Conservation (phyloP, 2,888 invertebrate species). For the Abscondita cerata region DNA sequence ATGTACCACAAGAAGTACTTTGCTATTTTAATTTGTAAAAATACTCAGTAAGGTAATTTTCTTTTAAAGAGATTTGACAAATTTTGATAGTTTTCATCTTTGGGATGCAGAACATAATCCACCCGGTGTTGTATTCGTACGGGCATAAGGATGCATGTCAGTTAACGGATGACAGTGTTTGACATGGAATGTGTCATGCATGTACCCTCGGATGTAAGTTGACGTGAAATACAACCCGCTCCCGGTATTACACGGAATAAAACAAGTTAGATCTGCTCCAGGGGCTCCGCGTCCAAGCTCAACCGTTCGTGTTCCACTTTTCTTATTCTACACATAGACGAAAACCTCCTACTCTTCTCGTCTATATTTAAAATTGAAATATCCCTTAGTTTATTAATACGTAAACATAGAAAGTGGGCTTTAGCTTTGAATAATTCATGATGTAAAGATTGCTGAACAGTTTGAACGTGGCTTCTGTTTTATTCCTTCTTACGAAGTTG, state of each 20-base stretch:
- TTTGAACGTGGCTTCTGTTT: conserved; percentile 19
- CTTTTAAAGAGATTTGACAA: too few species aligned
- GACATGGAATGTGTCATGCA: conserved; percentile 38
- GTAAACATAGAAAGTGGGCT: conserved; percentile 39
- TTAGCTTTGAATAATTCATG: conserved; percentile 45
- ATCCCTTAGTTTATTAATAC: conserved; percentile 43
- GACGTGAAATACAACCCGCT: conserved; percentile 47
- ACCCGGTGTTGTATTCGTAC: not conserved
- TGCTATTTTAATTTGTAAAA: too few species aligned
- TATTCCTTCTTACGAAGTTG: conserved; percentile 3
- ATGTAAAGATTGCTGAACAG: conserved; percentile 20
- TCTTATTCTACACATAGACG: conserved; percentile 38
- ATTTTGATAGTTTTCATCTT: too few species aligned
- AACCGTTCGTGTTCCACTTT: conserved; percentile 39
- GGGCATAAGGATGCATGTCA: conserved; percentile 32
- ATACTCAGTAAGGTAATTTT: too few species aligned
- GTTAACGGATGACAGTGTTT: conserved; percentile 40
- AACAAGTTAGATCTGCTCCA: conserved; percentile 35
- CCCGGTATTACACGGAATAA: conserved; percentile 44
- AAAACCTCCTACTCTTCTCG: conserved; percentile 43
- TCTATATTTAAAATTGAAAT: conserved; percentile 35
- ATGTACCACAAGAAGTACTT: too few species aligned
- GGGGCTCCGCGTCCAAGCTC: conserved; percentile 25
- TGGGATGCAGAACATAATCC: too few species aligned
- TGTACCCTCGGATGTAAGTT: conserved; percentile 38